Conservation (phyloP, 2,797 vertebrate genomes). For the Phrynocephalus vlangalii region DNA sequence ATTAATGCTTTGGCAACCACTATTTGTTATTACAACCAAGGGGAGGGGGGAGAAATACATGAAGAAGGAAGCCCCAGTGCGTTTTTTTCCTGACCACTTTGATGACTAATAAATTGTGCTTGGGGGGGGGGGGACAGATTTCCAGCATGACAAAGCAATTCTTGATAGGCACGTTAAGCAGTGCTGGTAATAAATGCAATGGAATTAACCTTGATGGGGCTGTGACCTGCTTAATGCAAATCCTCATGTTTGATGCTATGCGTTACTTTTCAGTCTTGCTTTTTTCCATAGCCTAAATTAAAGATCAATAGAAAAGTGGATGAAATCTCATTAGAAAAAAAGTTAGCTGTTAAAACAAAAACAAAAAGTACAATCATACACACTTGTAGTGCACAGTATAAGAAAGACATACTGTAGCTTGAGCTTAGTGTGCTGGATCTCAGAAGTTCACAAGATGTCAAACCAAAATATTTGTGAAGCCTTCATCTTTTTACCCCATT, state of each 20-base stretch:
- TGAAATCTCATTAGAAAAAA: background rate
- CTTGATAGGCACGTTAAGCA: background rate
- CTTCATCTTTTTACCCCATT: background rate
- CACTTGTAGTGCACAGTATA: background rate
- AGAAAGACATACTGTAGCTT: background rate
- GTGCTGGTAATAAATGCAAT: background rate
- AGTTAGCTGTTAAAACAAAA: background rate
- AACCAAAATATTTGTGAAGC: background rate
- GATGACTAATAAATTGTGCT: background rate
- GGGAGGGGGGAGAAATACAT: background rate
- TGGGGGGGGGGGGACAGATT: background rate
- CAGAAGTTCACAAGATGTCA: background rate
- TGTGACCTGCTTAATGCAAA: background rate
- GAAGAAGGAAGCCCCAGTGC: background rate
- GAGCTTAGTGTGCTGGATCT: background rate
- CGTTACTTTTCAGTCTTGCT: background rate
- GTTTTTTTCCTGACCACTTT: background rate
- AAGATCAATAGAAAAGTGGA: background rate
- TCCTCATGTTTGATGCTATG: background rate
- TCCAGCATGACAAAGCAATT: background rate
- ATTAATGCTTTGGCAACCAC: background rate
- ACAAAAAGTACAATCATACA: background rate
- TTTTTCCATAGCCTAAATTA: background rate
- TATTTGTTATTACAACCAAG: background rate
- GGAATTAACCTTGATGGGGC: background rate